Evolutionary conservation across 2,888 invertebrate species (phyloP).

Genomic region (Caenorhabditis drosophilae): DNA sequence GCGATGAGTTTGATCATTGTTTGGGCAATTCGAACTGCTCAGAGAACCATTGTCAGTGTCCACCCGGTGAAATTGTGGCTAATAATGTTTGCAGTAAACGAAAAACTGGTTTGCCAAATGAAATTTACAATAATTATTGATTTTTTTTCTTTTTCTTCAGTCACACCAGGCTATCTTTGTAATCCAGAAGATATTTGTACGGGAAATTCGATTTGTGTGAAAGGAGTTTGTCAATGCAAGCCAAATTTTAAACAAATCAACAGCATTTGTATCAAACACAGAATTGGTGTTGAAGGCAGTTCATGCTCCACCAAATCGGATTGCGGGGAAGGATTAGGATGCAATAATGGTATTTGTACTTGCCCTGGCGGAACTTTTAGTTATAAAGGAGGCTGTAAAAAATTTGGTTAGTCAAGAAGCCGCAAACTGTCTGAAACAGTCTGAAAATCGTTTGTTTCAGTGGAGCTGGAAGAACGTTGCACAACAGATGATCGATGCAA

Average conservation of each 20-base stretch:
- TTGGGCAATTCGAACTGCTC: conserved; percentile 58
- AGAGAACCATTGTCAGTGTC: conserved; percentile 49
- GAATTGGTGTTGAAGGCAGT: conserved; percentile 25
- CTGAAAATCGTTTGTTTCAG: conserved; percentile 21
- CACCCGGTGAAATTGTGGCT: conserved; percentile 24
- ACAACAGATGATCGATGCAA: conserved; percentile 25
- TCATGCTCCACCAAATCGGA: conserved; percentile 35
- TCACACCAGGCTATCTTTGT: conserved; percentile 47
- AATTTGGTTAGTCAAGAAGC: too few species aligned
- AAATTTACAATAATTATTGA: conserved; percentile 3
- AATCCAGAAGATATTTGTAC: conserved; percentile 49
- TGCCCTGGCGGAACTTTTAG: conserved; percentile 47
- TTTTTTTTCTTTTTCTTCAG: too few species aligned
- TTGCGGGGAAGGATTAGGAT: conserved; percentile 56
- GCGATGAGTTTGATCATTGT: conserved; percentile 59
- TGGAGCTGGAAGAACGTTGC: conserved; percentile 26
- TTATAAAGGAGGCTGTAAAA: conserved; percentile 28
- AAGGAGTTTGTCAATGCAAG: conserved; percentile 57
- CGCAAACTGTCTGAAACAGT: too few species aligned
- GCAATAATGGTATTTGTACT: conserved; percentile 52
- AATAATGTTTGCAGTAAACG: conserved; percentile 21
- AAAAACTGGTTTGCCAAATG: too few species aligned
- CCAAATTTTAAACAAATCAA: conserved; percentile 31
- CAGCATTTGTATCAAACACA: conserved; percentile 31
- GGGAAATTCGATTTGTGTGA: conserved; percentile 61